These are phyloP conservation scores for Remorina albescens DNA, from an alignment of 2,797 vertebrate genomes.

Conservation along the genomic window DNA sequence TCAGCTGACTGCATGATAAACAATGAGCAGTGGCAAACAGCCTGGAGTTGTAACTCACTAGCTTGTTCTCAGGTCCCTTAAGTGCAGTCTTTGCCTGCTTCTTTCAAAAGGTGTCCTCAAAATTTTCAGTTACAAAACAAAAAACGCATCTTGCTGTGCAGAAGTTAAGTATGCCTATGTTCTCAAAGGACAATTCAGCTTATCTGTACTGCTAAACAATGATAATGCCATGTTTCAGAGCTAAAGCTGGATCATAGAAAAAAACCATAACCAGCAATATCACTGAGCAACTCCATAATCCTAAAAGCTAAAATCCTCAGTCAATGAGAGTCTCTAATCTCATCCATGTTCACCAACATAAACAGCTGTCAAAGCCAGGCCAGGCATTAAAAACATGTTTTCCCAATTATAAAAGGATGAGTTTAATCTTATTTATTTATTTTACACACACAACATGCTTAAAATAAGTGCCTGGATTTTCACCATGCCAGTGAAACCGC, in stretches of 20 bases:
- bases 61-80: conserved; percentile 71
- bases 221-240: conserved; percentile 72
- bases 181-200: conserved; percentile 40
- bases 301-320: conserved; percentile 91
- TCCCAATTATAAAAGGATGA: conserved; percentile 76
- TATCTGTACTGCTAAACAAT: conserved; percentile 52
- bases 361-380: conserved; percentile 80
- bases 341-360: conserved; percentile 84
- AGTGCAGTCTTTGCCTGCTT: conserved; percentile 51
- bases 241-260: conserved; percentile 83
- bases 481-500: conserved; percentile 11
- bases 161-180: conserved; percentile 29
- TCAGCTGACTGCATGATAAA: conserved; percentile 87
- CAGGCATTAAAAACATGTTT: conserved; percentile 75
- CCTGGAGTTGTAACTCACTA: conserved; percentile 77
- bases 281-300: conserved; percentile 92
- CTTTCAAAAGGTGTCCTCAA: conserved; percentile 44
- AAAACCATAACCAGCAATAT: conserved; percentile 86
- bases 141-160: conserved; percentile 2
- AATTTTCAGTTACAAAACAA: conserved; percentile 29
- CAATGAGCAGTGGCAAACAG: conserved; percentile 83
- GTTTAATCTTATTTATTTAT: conserved; percentile 77
- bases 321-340: conserved; percentile 96
- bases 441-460: conserved; percentile 70
- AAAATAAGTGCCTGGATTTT: conserved; percentile 76